These are phyloP conservation scores for Bos javanicus DNA, from an alignment of 2,113 vertebrate species.

Conservation along the genomic window DNA sequence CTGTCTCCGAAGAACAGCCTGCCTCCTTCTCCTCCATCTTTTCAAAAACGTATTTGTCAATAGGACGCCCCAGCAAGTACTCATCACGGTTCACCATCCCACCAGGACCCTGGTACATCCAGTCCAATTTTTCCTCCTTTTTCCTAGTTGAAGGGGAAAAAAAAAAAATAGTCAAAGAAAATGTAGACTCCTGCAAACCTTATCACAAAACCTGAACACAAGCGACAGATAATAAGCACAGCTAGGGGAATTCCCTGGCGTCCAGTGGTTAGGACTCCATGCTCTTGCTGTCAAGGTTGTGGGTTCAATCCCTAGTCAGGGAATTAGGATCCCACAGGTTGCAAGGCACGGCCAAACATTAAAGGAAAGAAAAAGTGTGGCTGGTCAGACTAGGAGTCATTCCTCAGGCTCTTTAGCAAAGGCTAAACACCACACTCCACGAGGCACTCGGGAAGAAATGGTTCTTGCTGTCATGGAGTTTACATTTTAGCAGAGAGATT, in stretches of 20 bases:
- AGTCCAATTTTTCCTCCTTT: slow-evolving; percentile 95
- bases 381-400: background rate
- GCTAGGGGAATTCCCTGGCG: background rate
- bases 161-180: background rate
- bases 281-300: background rate
- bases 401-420: background rate
- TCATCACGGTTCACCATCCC: slow-evolving; percentile 95
- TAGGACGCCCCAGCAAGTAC: slow-evolving; percentile 93
- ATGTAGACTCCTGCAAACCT: background rate
- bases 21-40: slow-evolving; percentile 90
- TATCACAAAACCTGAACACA: background rate
- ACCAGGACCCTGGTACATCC: slow-evolving; percentile 98
- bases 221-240: background rate
- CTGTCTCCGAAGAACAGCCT: slow-evolving; percentile 89
- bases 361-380: background rate
- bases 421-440: fast-evolving
- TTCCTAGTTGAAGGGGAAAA: slow-evolving; percentile 79
- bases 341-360: background rate
- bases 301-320: background rate
- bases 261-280: background rate
- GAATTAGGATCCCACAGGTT: background rate
- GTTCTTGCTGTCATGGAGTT: background rate
- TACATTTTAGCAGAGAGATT: background rate
- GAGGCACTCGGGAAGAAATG: background rate
- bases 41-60: slow-evolving; percentile 94